Conservation (phyloP, 2,113 vertebrate species). For the Kryptolebias marmoratus region DNA sequence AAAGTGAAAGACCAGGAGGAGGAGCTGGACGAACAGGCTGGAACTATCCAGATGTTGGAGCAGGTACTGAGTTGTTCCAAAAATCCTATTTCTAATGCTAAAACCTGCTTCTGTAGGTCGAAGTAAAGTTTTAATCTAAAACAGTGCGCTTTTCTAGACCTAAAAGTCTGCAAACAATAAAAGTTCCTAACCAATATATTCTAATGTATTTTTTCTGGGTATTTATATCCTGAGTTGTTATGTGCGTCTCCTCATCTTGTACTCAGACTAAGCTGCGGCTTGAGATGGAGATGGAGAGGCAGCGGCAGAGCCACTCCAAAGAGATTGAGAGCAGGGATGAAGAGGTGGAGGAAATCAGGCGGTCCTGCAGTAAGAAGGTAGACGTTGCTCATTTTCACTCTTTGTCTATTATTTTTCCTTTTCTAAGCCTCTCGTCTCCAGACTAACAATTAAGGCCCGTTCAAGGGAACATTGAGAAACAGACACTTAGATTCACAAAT, state of each 20-base stretch:
- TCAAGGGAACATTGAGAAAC: constrained; percentile 14
- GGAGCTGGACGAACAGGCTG: constrained; percentile 97
- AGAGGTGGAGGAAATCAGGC: constrained; percentile 95
- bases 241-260: constrained; percentile 15
- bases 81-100: neutral
- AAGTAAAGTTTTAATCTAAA: neutral
- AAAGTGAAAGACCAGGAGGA: constrained; percentile 99
- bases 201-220: neutral
- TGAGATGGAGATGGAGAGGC: constrained; percentile 98
- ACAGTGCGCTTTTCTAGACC: neutral
- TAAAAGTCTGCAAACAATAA: neutral
- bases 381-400: constrained; percentile 8
- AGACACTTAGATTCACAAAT: neutral
- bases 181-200: neutral
- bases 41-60: constrained; percentile 96
- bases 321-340: constrained; percentile 96
- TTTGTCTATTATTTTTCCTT: neutral
- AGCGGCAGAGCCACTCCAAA: constrained; percentile 92
- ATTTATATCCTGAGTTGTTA: constrained; percentile 1
- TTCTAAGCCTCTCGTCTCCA: constrained; percentile 2
- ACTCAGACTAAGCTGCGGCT: constrained; percentile 93
- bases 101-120: neutral
- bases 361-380: constrained; percentile 97
- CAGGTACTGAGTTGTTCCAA: constrained; percentile 82
- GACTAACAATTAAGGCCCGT: constrained; percentile 1